Base-by-base conservation (phyloP, 1,140 invertebrate genomes). In the Heliconius hewitsoni region DNA sequence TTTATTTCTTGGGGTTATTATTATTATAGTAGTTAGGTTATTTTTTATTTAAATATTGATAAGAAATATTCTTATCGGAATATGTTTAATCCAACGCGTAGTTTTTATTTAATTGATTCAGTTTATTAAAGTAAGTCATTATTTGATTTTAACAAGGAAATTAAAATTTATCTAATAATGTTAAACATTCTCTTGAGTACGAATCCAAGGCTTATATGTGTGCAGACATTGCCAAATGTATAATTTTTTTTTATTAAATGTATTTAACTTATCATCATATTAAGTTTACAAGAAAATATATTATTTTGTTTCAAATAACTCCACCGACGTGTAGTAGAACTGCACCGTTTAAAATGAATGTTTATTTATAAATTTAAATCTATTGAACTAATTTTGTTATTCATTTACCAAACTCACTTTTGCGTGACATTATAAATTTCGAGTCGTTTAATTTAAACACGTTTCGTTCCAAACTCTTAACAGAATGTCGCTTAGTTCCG, bases 401-500 rank as follows among this genome's bases (percentile, higher is more conserved):
- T 66, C 60, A 66, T 66, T 66, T 66, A 66, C 60, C 11, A 66
- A 16, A 66, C 5, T 27, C 60, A 66, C 60, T 66, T 66, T 66
- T 27, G 71, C 71, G 30, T 71, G 71, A 71, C 71, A 71, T 71
- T 71, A 71, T 71, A 71, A 71, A 71, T 71, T 71, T 39, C 30
- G 37, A 72, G 71, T 72, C 30, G 37, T 72, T 72, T 72, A 72
- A 39, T 72, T 72, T n/a, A 72, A 37, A 72, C 71, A 72, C 27
- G 3, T 66, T 72, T 72, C 74, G 74, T 80, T 71, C 66, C 70
- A 66, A 76, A 73, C 66, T 80, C 74, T 76, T 80, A 73, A 71
- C 52, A 50, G 74, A 79, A 80, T 39, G 71, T 73, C 74, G 71
- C 73, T 82, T 76, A 79, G 81, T 79, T 79, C 66, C 77, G 77